Conservation (phyloP, 2,797 vertebrate genomes). For the Oreonectes daqikongensis region DNA sequence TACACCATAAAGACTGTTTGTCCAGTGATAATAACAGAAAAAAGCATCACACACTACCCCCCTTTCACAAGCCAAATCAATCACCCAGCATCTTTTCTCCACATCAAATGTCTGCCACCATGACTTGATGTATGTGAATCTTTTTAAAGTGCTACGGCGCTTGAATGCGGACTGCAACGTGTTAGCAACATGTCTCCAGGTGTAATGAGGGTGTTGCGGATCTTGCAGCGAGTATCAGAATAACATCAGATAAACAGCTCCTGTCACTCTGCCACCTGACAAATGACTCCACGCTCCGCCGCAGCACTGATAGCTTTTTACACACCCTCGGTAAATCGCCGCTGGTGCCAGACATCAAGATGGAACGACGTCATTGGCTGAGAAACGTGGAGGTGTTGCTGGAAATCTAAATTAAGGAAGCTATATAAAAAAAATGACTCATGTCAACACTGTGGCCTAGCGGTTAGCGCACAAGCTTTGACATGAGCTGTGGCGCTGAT, state of each 20-base stretch:
- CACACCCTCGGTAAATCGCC: constrained; percentile 53
- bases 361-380: constrained; percentile 26
- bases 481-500: not conserved
- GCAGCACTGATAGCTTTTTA: constrained; percentile 56
- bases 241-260: constrained; percentile 52
- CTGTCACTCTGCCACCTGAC: constrained; percentile 52
- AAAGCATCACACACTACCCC: not conserved
- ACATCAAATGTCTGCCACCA: constrained; percentile 21
- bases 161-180: constrained; percentile 31
- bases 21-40: not conserved
- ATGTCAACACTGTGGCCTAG: not conserved
- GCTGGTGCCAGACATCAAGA: constrained; percentile 40
- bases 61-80: constrained; percentile 2
- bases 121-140: constrained; percentile 27
- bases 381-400: constrained; percentile 11
- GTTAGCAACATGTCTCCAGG: constrained; percentile 48
- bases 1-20: not conserved
- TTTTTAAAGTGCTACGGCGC: constrained; percentile 30
- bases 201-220: constrained; percentile 54
- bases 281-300: constrained; percentile 51
- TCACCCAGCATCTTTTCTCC: not conserved
- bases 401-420: constrained; percentile 22
- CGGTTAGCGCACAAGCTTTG: not conserved
- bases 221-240: constrained; percentile 51
- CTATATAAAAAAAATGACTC: constrained; percentile 6